A percentile compares a stretch with the other conserved stretches of the same genome.
phyloP scores from a whole-genome alignment of 2,113 vertebrate genomes.

The Burhinus bistriatus region DNA sequence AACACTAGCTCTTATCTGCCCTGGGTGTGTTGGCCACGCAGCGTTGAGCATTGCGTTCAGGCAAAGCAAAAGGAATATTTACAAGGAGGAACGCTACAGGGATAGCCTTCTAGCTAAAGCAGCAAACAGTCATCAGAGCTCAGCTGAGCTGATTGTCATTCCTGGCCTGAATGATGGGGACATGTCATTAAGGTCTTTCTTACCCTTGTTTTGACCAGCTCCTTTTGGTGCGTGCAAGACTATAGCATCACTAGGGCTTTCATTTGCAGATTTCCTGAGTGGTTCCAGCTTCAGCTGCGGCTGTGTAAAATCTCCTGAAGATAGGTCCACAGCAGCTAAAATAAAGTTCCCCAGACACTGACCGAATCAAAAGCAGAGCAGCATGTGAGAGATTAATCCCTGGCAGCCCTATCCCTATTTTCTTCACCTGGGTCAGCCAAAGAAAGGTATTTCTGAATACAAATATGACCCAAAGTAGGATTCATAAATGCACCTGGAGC shows the following conservation, averaged over 20 bases:
- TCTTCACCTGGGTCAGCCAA: background rate
- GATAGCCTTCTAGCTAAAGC: background rate
- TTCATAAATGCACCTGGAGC: background rate
- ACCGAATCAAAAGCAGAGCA: background rate
- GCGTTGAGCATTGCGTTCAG: background rate
- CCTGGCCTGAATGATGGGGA: background rate
- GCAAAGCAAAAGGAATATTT: background rate
- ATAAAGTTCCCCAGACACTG: background rate
- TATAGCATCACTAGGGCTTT: background rate
- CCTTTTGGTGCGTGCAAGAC: background rate
- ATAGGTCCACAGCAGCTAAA: background rate
- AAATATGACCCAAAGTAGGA: background rate
- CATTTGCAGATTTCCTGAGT: background rate
- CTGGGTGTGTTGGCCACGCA: background rate
- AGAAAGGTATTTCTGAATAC: background rate
- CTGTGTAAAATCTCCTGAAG: background rate
- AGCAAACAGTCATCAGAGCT: background rate
- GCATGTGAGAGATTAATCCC: background rate
- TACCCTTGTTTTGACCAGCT: background rate
- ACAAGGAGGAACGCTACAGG: background rate
- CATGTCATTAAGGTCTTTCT: background rate
- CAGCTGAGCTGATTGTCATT: background rate
- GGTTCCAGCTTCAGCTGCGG: background rate
- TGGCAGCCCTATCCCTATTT: background rate
- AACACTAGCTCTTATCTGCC: background rate